A percentile compares a stretch with the other conserved stretches of the same genome.
Evolutionary conservation across 2,113 vertebrate species (phyloP).

Genomic region (Leucopternis melanops): DNA sequence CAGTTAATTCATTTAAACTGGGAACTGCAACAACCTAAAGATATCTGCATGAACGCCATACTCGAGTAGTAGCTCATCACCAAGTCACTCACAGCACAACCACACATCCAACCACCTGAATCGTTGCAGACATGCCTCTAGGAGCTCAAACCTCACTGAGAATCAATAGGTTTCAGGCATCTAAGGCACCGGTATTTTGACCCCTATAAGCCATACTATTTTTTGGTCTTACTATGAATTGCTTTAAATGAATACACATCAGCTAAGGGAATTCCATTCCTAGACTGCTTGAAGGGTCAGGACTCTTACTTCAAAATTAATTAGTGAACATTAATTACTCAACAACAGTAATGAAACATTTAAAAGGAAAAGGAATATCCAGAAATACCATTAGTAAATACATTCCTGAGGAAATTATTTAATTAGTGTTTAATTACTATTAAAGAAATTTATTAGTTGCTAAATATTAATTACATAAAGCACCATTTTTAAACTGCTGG

Average conservation of each 20-base stretch:
- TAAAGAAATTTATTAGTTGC: conserved; percentile 14
- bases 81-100: not conserved
- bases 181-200: not conserved
- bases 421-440: conserved; percentile 34
- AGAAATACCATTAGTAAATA: conserved; percentile 54
- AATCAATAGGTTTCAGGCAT: not conserved
- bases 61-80: not conserved
- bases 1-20: not conserved
- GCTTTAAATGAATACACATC: conserved; percentile 32
- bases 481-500: not conserved
- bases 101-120: fast-evolving
- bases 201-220: not conserved
- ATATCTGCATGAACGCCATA: not conserved
- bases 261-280: conserved; percentile 27
- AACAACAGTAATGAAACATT: conserved; percentile 55
- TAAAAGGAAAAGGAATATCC: conserved; percentile 35
- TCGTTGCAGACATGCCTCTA: not conserved
- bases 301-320: conserved; percentile 56
- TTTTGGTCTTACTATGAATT: not conserved
- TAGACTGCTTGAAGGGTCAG: conserved; percentile 41
- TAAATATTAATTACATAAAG: conserved; percentile 55
- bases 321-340: conserved; percentile 61
- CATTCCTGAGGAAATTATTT: conserved; percentile 50
- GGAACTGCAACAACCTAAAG: not conserved
- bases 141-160: not conserved